Evolutionary conservation across 64 coral and sea anemone genomes (phyloP), one percentile per base, ranked within the genome.

Genomic region (Dendrophyllia cribrosa): DNA sequence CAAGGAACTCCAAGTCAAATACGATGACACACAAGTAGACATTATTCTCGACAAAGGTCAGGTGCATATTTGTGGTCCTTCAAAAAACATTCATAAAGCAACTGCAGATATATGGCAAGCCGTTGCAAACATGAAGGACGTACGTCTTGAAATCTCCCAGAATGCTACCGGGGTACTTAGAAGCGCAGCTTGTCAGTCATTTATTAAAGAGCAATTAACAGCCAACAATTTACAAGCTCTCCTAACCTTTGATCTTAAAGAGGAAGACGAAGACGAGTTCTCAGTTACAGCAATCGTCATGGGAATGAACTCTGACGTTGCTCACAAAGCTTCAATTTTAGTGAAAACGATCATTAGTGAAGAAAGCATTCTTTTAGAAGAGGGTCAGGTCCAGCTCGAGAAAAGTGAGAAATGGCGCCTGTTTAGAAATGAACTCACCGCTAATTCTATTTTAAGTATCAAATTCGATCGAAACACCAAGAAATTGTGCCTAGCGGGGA

Each of bases 381-480:
- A 90, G 20, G 88, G 48, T 80, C 58, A 68, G 24, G 51, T 66
- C 23, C 62, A 90, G 53, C 51, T 70, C 0, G 6, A 34, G 19
- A 90, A 70, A 81, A 66, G 76, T 56, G 53, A 43, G 53, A 78
- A 90, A 46, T 90, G 88, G 88, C 45, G 52, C 12, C 34, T 26
- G 7, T 70, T 81, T 9, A 49, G 21, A 66, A 8, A 13, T 23
- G 63, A 49, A 10, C 22, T 79, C 4, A 56, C 43, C 2, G 34
- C 9, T 70, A 67, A 53, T 7, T 61, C 25, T 6, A 44, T 66
- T 64, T 51, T 90, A 34, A 48, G 50, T 7, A 24, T 90, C 1
- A 45, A 34, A 20, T 75, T 75, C 23, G 66, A 48, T 13, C 24
- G 48, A 58, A 51, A 24, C 13, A 66, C 17, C 19, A 51, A 80